phyloP scores from a whole-genome alignment of 2,113 vertebrate genomes.

The Baryphthengus martii region DNA sequence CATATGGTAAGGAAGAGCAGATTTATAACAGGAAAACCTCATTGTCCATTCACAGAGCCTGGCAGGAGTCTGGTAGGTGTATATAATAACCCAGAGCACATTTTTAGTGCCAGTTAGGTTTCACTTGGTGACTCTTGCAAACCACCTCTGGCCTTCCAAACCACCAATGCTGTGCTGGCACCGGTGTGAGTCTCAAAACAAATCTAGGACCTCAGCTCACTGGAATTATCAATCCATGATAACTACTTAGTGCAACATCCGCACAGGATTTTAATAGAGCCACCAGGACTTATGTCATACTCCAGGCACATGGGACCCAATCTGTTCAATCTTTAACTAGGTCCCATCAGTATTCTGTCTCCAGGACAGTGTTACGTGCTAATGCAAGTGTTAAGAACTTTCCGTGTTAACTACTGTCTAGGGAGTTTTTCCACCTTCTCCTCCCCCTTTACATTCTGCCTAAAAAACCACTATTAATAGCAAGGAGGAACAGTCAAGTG shows the following conservation, averaged over 20 bases:
- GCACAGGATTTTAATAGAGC: background rate
- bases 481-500: conserved; percentile 13
- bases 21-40: background rate
- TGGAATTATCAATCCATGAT: background rate
- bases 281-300: background rate
- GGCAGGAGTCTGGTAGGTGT: background rate
- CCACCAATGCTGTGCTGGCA: background rate
- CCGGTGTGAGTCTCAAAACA: background rate
- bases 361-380: background rate
- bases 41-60: background rate
- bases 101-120: background rate
- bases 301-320: background rate
- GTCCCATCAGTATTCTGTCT: background rate
- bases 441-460: background rate
- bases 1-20: background rate
- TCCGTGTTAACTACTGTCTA: background rate
- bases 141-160: background rate
- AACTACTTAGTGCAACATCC: background rate
- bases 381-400: conserved; percentile 26
- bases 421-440: background rate
- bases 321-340: background rate
- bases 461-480: background rate
- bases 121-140: background rate
- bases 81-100: background rate
- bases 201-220: background rate